Evolutionary conservation across 2,113 vertebrate species (phyloP), one percentile per base, ranked within the genome.

Genomic region (Aleadryas rufinucha): DNA sequence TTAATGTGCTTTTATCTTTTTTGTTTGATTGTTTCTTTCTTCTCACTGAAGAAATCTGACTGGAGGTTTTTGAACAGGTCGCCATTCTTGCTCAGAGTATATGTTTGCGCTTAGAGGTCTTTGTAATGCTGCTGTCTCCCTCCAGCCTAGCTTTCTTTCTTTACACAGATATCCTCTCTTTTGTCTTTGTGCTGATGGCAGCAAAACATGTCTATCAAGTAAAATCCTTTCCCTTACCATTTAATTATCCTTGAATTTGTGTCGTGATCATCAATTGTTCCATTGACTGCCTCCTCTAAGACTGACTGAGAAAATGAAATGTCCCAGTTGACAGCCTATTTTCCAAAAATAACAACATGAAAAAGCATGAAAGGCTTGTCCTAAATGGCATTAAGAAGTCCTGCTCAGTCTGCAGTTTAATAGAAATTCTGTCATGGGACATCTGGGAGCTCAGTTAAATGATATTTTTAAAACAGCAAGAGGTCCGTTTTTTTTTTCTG

Each of bases 221-320:
- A 50, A 85, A 91, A 54, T 45, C 11, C 7, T 94, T 37, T 70
- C 39, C 27, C 64, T 94, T 70, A 66, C 6, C 9, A 6, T 90
- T 93, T 94, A 91, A 93, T 91, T 76, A 63, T 49, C 63, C 72
- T 76, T 69, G 59, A 87, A 77, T 93, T 77, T 66, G 18, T 85
- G 30, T 83, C 2, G 2, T 70, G 42, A 57, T 87, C 53, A 53
- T 89, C 85, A 93, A 4, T 56, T 89, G n/a, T 68, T 89, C 35
- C 45, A 66, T 33, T 85, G 79, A 74, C 33, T 91, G 26, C 9
- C 52, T 93, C 13, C 24, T 86, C 9, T 44, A 93, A 71, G 66
- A 76, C 35, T 71, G 31, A 45, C 53, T 61, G 50, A 92, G 50
- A 77, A 95, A 93, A 88, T 28, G 3, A 74, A 45, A 65, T 17